Evolutionary conservation across 2,113 vertebrate genomes (phyloP).

Genomic region (Pomatostomus ruficeps): DNA sequence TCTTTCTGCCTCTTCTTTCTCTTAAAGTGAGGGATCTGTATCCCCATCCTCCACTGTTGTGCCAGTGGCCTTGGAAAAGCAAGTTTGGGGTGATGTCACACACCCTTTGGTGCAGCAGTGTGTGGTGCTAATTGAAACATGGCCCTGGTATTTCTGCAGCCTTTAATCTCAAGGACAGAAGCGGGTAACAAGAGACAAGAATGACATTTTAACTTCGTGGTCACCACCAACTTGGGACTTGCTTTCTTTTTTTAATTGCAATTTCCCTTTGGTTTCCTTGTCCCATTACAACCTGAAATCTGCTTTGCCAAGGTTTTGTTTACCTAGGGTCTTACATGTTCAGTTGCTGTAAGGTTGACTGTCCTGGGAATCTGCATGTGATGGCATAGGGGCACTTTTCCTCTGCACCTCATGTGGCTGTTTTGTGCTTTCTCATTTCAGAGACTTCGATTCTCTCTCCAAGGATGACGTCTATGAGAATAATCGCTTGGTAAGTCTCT

Average conservation of each 20-base stretch:
- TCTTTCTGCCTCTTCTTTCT: background rate
- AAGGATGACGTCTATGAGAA: conserved; percentile 96
- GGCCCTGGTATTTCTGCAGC: background rate
- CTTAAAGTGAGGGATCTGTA: background rate
- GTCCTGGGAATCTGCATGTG: background rate
- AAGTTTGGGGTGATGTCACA: fast-evolving
- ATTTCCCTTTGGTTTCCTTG: background rate
- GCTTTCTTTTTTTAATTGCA: background rate
- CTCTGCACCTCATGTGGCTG: background rate
- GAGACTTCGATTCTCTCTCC: conserved; percentile 91
- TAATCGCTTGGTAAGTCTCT: conserved; percentile 89
- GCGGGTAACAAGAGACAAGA: fast-evolving
- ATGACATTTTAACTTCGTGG: background rate
- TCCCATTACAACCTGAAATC: background rate
- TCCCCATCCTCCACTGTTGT: background rate
- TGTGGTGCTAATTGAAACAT: background rate
- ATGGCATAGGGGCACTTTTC: background rate
- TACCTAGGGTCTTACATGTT: background rate
- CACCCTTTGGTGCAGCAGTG: background rate
- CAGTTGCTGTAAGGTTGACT: background rate
- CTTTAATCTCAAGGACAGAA: background rate
- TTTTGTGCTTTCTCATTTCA: conserved; percentile 70
- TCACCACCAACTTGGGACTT: background rate
- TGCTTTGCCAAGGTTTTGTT: background rate
- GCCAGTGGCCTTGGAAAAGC: background rate